Evolutionary conservation across 2,888 invertebrate species (phyloP).

Genomic region (Ypsolopha scabrella): DNA sequence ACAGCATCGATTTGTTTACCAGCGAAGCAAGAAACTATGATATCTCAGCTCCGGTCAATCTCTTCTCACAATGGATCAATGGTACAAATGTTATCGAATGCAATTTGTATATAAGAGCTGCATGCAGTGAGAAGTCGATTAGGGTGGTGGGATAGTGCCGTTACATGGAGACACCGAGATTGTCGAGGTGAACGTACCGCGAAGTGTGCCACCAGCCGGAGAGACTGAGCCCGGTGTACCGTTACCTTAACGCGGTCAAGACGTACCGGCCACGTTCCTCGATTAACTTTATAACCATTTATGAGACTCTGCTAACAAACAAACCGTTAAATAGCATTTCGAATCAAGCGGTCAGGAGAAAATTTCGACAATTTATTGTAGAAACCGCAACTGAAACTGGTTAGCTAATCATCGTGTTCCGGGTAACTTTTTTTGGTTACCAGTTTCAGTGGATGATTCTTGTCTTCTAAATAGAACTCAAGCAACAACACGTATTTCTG

Average conservation of each 20-base stretch:
- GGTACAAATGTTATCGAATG: no score
- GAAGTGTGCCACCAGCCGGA: constrained; percentile 65
- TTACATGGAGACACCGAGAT: constrained; percentile 42
- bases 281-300: background rate
- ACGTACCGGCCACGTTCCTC: constrained; percentile 25
- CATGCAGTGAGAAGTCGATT: constrained; percentile 6
- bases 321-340: background rate
- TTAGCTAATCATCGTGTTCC: background rate
- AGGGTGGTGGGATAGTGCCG: constrained; percentile 12
- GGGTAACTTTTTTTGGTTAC: no score
- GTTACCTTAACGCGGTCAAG: constrained; percentile 69
- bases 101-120: background rate
- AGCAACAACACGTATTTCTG: no score
- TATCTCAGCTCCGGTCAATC: no score
- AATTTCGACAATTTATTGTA: background rate
- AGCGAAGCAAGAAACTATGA: no score
- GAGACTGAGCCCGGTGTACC: constrained; percentile 60
- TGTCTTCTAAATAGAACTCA: no score
- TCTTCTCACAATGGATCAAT: no score
- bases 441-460: no score
- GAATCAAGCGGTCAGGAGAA: background rate
- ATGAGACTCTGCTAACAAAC: background rate
- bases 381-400: background rate
- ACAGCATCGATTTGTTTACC: no score
- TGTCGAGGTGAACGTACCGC: constrained; percentile 65